Conservation (phyloP, 2,888 invertebrate genomes). For the Cerastoderma edule region DNA sequence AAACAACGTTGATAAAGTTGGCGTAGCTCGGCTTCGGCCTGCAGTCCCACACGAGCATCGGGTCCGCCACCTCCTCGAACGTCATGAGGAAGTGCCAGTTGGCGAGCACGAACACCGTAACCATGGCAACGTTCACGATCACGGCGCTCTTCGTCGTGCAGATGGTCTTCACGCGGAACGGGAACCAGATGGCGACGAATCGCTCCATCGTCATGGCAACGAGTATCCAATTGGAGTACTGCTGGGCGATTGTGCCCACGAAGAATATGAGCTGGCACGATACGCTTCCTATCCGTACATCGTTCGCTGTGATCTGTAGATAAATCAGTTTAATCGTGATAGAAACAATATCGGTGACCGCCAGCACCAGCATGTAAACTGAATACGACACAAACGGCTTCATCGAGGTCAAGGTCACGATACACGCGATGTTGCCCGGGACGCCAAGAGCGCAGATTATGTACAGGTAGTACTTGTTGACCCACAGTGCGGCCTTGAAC, state of each 20-base stretch:
- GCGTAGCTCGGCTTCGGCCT: slow-evolving; percentile 46
- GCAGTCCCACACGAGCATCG: slow-evolving; percentile 50
- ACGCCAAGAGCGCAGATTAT: slow-evolving; percentile 70
- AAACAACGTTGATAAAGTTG: slow-evolving; percentile 61
- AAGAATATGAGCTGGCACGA: slow-evolving; percentile 72
- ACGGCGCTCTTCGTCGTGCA: slow-evolving; percentile 66
- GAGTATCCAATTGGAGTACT: slow-evolving; percentile 77
- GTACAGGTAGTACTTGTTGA: slow-evolving; percentile 73
- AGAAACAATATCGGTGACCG: slow-evolving; percentile 71
- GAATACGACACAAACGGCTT: slow-evolving; percentile 70
- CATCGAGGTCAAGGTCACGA: slow-evolving; percentile 71
- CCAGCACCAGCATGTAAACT: slow-evolving; percentile 70
- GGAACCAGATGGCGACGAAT: slow-evolving; percentile 78
- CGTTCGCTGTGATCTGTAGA: slow-evolving; percentile 62
- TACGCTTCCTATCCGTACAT: slow-evolving; percentile 60
- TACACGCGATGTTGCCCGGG: slow-evolving; percentile 72
- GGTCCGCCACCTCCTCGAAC: slow-evolving; percentile 50
- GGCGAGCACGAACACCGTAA: slow-evolving; percentile 59
- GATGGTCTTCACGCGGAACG: slow-evolving; percentile 69
- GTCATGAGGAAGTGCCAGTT: slow-evolving; percentile 67
- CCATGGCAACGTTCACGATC: slow-evolving; percentile 47
- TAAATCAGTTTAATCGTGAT: slow-evolving; percentile 68
- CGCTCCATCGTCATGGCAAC: slow-evolving; percentile 78
- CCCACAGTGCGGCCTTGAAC: slow-evolving; percentile 57
- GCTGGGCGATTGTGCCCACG: slow-evolving; percentile 68